Evolutionary conservation across 1,140 invertebrate species (phyloP).

Genomic region (Drosophila tani): DNA sequence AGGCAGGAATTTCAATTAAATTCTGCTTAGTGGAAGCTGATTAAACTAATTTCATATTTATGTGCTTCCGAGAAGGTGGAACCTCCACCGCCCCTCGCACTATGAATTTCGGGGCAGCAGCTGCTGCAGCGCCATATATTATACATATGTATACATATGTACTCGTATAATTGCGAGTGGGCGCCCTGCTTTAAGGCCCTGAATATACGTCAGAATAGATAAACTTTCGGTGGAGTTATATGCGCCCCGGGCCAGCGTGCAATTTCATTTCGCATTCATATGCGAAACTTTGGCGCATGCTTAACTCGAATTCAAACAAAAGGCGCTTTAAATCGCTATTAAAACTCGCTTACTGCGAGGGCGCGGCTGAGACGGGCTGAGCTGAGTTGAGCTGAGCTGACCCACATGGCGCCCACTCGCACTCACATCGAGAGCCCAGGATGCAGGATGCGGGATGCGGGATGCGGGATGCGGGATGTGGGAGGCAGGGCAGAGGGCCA

Average conservation of each 20-base stretch:
- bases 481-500: not conserved
- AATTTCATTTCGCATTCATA: slow-evolving; percentile 72
- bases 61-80: not conserved
- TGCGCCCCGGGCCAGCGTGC: slow-evolving; percentile 50
- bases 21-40: slow-evolving; percentile 25
- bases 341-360: slow-evolving; percentile 58
- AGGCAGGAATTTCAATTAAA: slow-evolving; percentile 17
- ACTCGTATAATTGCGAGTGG: slow-evolving; percentile 17
- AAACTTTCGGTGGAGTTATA: slow-evolving; percentile 55
- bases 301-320: slow-evolving; percentile 65
- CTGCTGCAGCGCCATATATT: slow-evolving; percentile 8
- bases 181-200: slow-evolving; percentile 12
- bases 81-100: not conserved
- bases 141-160: not conserved
- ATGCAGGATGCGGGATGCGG: not conserved
- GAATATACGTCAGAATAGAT: slow-evolving; percentile 30
- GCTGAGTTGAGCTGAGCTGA: slow-evolving; percentile 35
- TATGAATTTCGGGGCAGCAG: slow-evolving; percentile 14
- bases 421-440: not conserved
- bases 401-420: slow-evolving; percentile 42
- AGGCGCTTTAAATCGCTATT: slow-evolving; percentile 74
- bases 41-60: slow-evolving; percentile 33
- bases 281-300: slow-evolving; percentile 59
- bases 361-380: slow-evolving; percentile 16
- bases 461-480: slow-evolving; percentile 3